Evolutionary conservation across 2,888 invertebrate genomes (phyloP), one percentile per base, ranked within the genome.

Genomic region (Acrobasis repandana): DNA sequence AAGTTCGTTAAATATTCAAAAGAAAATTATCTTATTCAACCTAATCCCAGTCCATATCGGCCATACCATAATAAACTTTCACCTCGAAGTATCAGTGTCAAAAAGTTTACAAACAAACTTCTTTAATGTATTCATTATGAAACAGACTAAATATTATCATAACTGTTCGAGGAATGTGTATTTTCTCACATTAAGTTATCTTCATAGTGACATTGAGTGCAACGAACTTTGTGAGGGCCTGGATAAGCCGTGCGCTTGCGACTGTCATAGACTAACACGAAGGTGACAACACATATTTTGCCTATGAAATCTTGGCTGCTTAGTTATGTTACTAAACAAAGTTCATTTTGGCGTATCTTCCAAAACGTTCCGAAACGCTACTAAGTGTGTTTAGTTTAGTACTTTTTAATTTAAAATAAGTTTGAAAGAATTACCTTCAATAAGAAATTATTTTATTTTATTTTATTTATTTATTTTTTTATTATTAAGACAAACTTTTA

Each of bases 121-220:
- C 50, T 56, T 50, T 54, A 63, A 56, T 56, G 63, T 68, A 65
- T 70, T 72, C 73, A 73, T 75, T 77, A 77, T 65, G 67, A 60
- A 67, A 69, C 68, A 69, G 63, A 60, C 70, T 68, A 74, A 80
- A 80, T 82, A 77, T 83, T 80, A 79, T 80, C 76, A 74, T 81
- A 81, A 79, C 78, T 79, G 76, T 77, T 78, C 65, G 73, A 63
- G 69, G 76, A 80, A 78, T 74, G 70, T 76, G 70, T 79, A 74
- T 79, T 80, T 83, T 80, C 80, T 79, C 79, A 79, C 80, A 80
- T 80, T 77, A 76, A 76, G 72, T 80, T 85, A 84, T 85, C 82
- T 80, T 70, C 65, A 60, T 65, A 70, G 65, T 67, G 64, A 71
- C 72, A 66, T 66, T 65, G 76, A 73, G 85, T 74, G 72, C 83